phyloP scores from a whole-genome alignment of 2,113 vertebrate genomes.

The Xenus cinereus region DNA sequence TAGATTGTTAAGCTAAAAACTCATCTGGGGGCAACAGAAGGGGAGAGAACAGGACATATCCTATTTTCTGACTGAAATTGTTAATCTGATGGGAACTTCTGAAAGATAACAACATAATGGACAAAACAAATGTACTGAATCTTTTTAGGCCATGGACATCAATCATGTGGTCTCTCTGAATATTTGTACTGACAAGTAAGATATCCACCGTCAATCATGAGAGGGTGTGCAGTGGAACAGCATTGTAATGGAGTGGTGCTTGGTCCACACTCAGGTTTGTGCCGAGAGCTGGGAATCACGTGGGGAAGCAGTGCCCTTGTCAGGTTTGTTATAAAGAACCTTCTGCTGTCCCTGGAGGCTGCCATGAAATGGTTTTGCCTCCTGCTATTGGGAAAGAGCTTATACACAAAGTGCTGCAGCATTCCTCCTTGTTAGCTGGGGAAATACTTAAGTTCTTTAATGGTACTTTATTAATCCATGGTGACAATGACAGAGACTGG shows the following conservation, averaged over 20 bases:
- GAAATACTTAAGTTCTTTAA: background rate
- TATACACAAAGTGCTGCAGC: background rate
- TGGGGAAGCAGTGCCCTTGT: background rate
- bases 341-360: background rate
- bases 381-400: background rate
- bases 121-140: slow-evolving; percentile 3
- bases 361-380: background rate
- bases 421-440: background rate
- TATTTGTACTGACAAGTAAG: slow-evolving; percentile 44
- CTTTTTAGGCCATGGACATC: background rate
- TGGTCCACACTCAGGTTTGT: background rate
- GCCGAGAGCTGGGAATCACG: background rate
- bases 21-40: background rate
- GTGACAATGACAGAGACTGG: background rate
- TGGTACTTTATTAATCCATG: background rate
- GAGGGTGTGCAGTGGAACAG: background rate
- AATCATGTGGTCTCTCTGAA: slow-evolving; percentile 37
- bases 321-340: background rate
- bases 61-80: background rate
- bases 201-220: background rate
- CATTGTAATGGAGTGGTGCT: background rate
- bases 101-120: background rate
- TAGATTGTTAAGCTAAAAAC: background rate
- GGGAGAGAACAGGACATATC: background rate
- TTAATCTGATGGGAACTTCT: slow-evolving; percentile 2